Evolutionary conservation across 37 sponge, comb jelly and placozoan species (phyloP).

Genomic region (Lycopodina hypogea): DNA sequence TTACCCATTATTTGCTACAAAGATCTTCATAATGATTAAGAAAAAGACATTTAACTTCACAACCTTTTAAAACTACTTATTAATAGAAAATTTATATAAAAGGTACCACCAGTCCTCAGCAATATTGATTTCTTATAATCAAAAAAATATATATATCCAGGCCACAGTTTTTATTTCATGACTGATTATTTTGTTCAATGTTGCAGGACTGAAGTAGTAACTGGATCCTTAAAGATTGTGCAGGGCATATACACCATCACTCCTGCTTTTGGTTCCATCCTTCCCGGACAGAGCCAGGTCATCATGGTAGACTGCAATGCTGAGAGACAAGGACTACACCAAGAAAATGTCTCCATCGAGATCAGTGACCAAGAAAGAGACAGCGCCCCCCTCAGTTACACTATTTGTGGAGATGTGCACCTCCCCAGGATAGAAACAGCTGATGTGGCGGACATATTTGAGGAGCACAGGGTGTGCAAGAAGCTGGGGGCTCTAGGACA

Average conservation of each 20-base stretch:
- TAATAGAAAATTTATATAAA: no score
- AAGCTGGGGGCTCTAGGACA: constrained; percentile 67
- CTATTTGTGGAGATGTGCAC: constrained; percentile 81
- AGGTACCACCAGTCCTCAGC: no score
- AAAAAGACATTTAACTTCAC: no score
- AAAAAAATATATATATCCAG: no score
- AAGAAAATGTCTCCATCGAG: constrained; percentile 85
- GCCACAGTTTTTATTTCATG: no score
- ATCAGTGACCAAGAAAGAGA: constrained; percentile 70
- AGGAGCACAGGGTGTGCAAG: constrained; percentile 92
- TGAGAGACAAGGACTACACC: constrained; percentile 75
- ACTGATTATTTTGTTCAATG: no score
- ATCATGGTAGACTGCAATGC: constrained; percentile 89
- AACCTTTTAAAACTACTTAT: no score
- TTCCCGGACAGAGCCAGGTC: constrained; percentile 64
- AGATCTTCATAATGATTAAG: no score
- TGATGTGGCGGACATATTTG: constrained; percentile 82
- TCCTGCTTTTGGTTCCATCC: constrained; percentile 76
- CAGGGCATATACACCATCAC: constrained; percentile 86
- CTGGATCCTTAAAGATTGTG: constrained; percentile 58
- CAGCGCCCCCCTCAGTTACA: constrained; percentile 66
- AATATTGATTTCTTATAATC: no score
- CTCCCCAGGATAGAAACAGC: constrained; percentile 78
- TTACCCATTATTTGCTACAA: no score
- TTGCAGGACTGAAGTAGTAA: constrained; percentile 80